Percentiles rank a stretch among this genome's conserved stretches.
These are phyloP conservation scores for Isotomurus palustris DNA, from an alignment of 2,888 invertebrate species.

Conservation along the genomic window DNA sequence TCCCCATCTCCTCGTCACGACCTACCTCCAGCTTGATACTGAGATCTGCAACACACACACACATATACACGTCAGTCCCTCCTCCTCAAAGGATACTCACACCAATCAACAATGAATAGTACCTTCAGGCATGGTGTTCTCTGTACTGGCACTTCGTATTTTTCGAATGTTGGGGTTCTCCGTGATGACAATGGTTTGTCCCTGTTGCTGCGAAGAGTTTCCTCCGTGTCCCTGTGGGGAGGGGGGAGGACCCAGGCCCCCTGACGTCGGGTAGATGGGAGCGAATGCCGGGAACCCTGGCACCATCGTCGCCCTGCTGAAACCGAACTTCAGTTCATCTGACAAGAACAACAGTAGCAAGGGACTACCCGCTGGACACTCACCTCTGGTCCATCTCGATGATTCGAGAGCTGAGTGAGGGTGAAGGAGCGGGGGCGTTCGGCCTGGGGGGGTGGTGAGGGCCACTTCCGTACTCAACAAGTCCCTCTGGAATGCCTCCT, in stretches of 20 bases:
- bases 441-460: constrained; percentile 40
- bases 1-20: constrained; percentile 39
- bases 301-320: constrained; percentile 38
- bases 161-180: constrained; percentile 47
- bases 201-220: constrained; percentile 38
- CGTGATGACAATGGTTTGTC: constrained; percentile 46
- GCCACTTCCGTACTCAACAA: constrained; percentile 43
- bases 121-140: constrained; percentile 47
- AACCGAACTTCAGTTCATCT: background rate
- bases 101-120: background rate
- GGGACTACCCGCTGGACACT: no score
- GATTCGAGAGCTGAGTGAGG: constrained; percentile 42
- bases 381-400: constrained; percentile 45
- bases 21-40: constrained; percentile 65
- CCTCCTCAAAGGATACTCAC: background rate
- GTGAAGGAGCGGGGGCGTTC: constrained; percentile 44
- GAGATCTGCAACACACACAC: constrained; percentile 60
- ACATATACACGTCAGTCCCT: background rate
- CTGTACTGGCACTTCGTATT: constrained; percentile 46
- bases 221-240: constrained; percentile 54
- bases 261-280: constrained; percentile 42
- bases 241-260: constrained; percentile 54
- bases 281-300: constrained; percentile 44
- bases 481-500: constrained; percentile 42
- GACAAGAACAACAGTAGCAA: background rate